These are phyloP conservation scores for Chelonia mydas DNA, from an alignment of 2,797 vertebrate species.

Conservation along the genomic window DNA sequence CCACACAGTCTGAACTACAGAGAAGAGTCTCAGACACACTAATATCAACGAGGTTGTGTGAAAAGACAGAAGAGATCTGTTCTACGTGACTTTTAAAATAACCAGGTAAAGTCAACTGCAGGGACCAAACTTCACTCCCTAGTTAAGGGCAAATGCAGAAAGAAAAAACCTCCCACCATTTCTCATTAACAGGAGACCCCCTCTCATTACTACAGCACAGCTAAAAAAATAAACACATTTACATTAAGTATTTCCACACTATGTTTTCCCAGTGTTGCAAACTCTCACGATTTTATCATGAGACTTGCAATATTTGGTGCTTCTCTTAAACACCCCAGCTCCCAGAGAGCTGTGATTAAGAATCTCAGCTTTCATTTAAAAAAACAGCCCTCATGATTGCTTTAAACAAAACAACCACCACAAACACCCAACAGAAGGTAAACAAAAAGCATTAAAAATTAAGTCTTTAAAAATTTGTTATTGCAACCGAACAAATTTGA, in stretches of 20 bases:
- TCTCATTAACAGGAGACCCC: background rate
- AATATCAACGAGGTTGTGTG: background rate
- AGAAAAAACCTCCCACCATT: background rate
- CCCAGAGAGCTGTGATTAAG: background rate
- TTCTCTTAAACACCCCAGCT: background rate
- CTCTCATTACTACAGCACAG: background rate
- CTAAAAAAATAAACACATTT: too few relatives aligned
- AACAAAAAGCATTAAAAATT: background rate
- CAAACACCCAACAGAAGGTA: background rate
- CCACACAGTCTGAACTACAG: background rate
- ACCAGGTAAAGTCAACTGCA: too few relatives aligned
- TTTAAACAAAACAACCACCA: too few relatives aligned
- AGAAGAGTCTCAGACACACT: background rate
- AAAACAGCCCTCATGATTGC: background rate
- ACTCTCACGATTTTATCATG: background rate
- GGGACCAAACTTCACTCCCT: background rate
- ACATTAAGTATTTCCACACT: too few relatives aligned
- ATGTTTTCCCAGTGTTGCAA: background rate
- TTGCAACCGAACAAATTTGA: background rate
- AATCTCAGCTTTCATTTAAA: too few relatives aligned
- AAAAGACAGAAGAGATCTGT: background rate
- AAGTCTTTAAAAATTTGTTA: background rate
- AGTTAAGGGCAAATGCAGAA: background rate
- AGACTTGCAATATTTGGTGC: background rate
- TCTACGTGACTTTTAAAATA: background rate